Evolutionary conservation across 2,888 invertebrate species (phyloP).

Genomic region (Oscheius sp.): DNA sequence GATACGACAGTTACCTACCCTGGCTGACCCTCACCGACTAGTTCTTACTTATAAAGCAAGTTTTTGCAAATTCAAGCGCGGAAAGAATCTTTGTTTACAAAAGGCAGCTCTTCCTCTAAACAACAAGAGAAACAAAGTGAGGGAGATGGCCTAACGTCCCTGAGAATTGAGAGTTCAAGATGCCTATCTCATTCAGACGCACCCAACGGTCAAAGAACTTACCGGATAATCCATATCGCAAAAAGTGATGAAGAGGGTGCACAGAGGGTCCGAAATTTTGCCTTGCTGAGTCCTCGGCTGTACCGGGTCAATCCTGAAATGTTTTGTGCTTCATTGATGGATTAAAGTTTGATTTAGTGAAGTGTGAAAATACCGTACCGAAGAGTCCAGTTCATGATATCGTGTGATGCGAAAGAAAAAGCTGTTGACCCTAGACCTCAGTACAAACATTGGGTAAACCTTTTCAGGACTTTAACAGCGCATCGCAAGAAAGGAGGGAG

Average conservation of each 20-base stretch:
- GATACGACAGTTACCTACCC: conserved; percentile 25
- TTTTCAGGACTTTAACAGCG: background rate
- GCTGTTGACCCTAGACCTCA: conserved; percentile 16
- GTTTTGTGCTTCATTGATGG: background rate
- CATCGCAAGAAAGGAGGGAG: background rate
- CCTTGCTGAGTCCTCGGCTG: conserved; percentile 15
- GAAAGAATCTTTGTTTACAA: background rate
- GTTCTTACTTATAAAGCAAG: background rate
- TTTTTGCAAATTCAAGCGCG: no score
- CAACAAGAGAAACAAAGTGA: background rate
- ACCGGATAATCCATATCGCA: conserved; percentile 48
- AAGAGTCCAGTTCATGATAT: conserved; percentile 9
- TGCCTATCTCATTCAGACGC: no score
- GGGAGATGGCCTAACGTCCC: background rate
- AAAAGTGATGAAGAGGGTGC: conserved; percentile 52
- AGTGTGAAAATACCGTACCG: background rate
- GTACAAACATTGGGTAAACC: conserved; percentile 27
- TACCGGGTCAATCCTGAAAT: conserved; percentile 31
- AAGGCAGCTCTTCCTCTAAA: background rate
- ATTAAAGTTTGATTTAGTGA: background rate
- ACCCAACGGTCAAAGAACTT: background rate
- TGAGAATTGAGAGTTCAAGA: background rate
- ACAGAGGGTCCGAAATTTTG: conserved; percentile 44
- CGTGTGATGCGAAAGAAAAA: conserved; percentile 9
- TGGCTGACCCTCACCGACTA: background rate